phyloP scores from a whole-genome alignment of 1,140 invertebrate genomes.

The Atta texana region DNA sequence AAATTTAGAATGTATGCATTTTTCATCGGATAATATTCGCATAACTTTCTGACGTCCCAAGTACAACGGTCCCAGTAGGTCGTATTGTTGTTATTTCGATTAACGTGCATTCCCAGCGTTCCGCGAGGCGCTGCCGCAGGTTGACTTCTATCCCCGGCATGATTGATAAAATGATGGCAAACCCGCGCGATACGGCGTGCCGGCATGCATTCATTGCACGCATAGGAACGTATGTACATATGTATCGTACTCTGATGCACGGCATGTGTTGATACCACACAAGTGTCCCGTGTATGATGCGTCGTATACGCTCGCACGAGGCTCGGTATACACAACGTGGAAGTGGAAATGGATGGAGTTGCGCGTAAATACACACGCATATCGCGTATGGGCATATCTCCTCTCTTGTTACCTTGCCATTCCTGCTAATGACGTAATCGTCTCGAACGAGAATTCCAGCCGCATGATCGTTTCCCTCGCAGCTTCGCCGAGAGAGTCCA shows the following conservation, averaged over 20 bases:
- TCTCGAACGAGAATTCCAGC: slow-evolving; percentile 68
- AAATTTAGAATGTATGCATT: background rate
- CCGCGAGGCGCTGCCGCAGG: slow-evolving; percentile 3
- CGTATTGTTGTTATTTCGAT: slow-evolving; percentile 73
- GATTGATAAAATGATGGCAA: slow-evolving; percentile 76
- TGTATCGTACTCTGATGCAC: background rate
- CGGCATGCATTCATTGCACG: slow-evolving; percentile 48
- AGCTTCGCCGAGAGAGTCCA: slow-evolving; percentile 15
- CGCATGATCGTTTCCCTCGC: slow-evolving; percentile 56
- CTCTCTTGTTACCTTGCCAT: slow-evolving; percentile 68
- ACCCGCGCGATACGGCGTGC: slow-evolving; percentile 35
- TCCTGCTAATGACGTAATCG: slow-evolving; percentile 75
- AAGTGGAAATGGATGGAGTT: slow-evolving; percentile 28
- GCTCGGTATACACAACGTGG: background rate
- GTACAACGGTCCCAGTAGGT: background rate
- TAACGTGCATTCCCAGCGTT: slow-evolving; percentile 70
- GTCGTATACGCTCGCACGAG: slow-evolving; percentile 3
- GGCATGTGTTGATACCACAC: too few species aligned
- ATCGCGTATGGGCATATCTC: slow-evolving; percentile 47
- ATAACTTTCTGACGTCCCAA: background rate
- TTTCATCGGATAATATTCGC: background rate
- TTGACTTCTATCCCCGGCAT: slow-evolving; percentile 53
- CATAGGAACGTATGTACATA: slow-evolving; percentile 8
- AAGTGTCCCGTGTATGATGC: background rate
- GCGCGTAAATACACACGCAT: slow-evolving; percentile 44